Conservation (phyloP, 2,113 vertebrate species). For the Callaeas wilsoni region DNA sequence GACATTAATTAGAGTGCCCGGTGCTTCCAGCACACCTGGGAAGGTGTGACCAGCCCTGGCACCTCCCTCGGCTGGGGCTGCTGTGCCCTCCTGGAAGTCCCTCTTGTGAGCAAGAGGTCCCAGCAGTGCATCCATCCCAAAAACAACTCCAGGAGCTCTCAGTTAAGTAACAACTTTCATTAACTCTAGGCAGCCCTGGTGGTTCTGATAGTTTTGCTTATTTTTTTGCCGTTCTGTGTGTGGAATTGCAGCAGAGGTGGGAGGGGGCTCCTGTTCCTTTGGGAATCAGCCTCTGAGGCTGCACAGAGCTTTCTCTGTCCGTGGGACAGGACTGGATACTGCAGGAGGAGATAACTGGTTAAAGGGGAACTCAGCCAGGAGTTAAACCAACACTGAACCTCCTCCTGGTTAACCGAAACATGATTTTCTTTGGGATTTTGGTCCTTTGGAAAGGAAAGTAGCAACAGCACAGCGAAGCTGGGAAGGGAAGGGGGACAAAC, state of each 20-base stretch:
- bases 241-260: neutral
- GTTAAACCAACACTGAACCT: neutral
- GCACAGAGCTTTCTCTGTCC: neutral
- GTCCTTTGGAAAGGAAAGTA: neutral
- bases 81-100: rapidly evolving
- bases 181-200: neutral
- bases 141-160: neutral
- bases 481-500: neutral
- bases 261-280: neutral
- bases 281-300: neutral
- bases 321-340: neutral
- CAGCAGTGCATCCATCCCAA: neutral
- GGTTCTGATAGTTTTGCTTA: rapidly evolving
- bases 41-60: neutral
- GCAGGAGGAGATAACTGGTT: neutral
- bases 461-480: neutral
- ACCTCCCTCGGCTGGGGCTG: neutral
- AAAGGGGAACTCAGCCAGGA: neutral
- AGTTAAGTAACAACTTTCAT: neutral
- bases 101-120: neutral
- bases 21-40: neutral
- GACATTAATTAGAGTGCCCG: neutral
- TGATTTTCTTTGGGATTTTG: neutral
- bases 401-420: neutral
- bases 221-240: neutral